Base-by-base conservation (phyloP, 2,888 invertebrate species). In the Erebia epiphron region DNA sequence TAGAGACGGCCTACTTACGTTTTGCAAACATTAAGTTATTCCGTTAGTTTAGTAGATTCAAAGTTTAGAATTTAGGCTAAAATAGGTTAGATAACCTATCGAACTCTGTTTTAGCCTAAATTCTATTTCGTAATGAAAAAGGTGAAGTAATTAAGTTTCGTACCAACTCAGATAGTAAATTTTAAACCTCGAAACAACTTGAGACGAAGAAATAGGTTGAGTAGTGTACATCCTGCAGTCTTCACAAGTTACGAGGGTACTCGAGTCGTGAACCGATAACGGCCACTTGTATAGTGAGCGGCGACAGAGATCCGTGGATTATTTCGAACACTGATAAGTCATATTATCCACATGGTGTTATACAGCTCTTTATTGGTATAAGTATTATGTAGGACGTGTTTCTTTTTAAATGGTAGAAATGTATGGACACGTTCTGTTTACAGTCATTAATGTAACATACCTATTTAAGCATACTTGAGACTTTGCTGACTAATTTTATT, bases 1-100 rank as follows among this genome's bases (percentile, higher is more conserved):
- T 74, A 41, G 52, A 66, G 65, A 61, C 41, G 67, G 50, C 64
- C 67, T 58, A 71, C 60, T 75, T 68, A 56, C 43, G 54, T 41
- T 68, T 49, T 41, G 16, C 26, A 8, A 61, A 52, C 9, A 61
- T 67, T 50, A 58, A 64, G 16, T 13, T 58, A 16, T 43, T 61
- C 67, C 26, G 35, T 67, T 67, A 49, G 49, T 67, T 62, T 21
- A 49, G 11, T 14, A 46, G 18, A 61, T 46, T 61, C 13, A 46
- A 46, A 58, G n/a, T 3, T 50, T 13, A 50, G 1, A 52, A 16
- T 41, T 62, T 1, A 0, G n/a, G 18, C 35, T 7, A 26, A 26
- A 26, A 35, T 7, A 35, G 35, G 35, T 35, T 35, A 35, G 35
- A 35, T 35, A n/a, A n/a, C n/a, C n/a, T n/a, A n/a, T n/a, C n/a